A percentile compares a stretch with the other conserved stretches of the same genome.
Evolutionary conservation across 2,797 vertebrate genomes (phyloP).

Genomic region (Scyliorhinus canicula): DNA sequence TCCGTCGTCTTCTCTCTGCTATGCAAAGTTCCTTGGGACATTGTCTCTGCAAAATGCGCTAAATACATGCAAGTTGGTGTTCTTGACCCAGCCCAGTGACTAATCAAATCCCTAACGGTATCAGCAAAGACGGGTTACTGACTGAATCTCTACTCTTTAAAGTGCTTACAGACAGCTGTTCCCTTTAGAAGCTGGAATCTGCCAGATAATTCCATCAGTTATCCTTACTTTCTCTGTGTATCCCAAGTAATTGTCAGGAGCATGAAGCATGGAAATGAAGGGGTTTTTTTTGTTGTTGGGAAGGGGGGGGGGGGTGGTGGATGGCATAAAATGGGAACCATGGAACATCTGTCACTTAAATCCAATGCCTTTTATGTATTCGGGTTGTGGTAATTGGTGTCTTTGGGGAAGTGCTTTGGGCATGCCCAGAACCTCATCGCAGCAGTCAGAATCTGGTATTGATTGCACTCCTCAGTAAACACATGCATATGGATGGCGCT

Average conservation of each 20-base stretch:
- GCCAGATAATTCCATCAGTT: slow-evolving; percentile 24
- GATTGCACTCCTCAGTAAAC: background rate
- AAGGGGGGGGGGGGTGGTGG: background rate
- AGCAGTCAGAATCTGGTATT: background rate
- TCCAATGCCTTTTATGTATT: slow-evolving; percentile 34
- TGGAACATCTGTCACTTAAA: slow-evolving; percentile 36
- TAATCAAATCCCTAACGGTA: background rate
- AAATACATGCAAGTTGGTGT: background rate
- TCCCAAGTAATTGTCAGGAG: slow-evolving; percentile 17
- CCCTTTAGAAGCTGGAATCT: slow-evolving; percentile 29
- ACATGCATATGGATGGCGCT: slow-evolving; percentile 40
- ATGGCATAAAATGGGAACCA: slow-evolving; percentile 30
- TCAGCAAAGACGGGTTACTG: background rate
- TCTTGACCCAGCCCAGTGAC: background rate
- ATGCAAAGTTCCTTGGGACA: background rate
- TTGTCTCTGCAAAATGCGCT: background rate
- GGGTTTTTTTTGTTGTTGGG: background rate
- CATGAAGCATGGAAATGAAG: slow-evolving; percentile 15
- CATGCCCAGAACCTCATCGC: slow-evolving; percentile 23
- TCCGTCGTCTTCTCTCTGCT: background rate
- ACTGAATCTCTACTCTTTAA: background rate
- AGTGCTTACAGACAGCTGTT: slow-evolving; percentile 30
- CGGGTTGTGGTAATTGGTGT: slow-evolving; percentile 30
- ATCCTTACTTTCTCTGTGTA: slow-evolving; percentile 29
- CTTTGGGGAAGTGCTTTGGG: background rate